Base-by-base conservation (phyloP, 2,113 vertebrate genomes). In the Urocynchramus pylzowi region DNA sequence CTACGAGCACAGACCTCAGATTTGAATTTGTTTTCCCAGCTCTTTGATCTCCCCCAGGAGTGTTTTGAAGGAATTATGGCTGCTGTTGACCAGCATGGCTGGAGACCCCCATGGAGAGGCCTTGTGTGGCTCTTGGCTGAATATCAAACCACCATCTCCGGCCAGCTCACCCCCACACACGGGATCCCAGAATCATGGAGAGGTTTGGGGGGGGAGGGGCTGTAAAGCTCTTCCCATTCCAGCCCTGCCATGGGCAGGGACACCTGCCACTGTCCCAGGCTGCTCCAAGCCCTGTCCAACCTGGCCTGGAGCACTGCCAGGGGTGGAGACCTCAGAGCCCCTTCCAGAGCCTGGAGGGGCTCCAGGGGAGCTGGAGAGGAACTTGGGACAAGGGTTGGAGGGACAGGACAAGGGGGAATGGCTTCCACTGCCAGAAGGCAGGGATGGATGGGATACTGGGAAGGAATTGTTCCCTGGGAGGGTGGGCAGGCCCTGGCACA, bases 401-500 rank as follows among this genome's bases (percentile, higher is more conserved):
- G 1, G 52, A 13, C 20, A 67, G 35, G 21, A 76, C 4, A 22
- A 6, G 2, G 5, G 22, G 21, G 26, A 44, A 37, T 31, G 31
- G 41, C 39, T 31, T 59, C 21, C 44, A 68, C 0, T 52, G 61
- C 6, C 3, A 68, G 37, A 50, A 37, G 9, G 21, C 31, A 77
- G 53, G 16, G 31, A 0, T 31, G 1, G 45, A 10, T 60, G 37
- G 18, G 53, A 52, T 27, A 27, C 1, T n/a, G 60, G 42, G 52
- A 20, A 35, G 35, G 42, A 59, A 50, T 31, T 11, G 0, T 35
- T 50, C 44, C 31, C 61, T 76, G 53, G 0, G 61, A 68, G 37
- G 33, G 31, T 20, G 65, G 11, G 1, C 0, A 60, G 28, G 54
- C 12, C 35, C 30, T 60, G 54, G 65, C 54, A 70, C 35, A 60